A percentile compares a stretch with the other conserved stretches of the same genome.
These are phyloP conservation scores for Ictalurus furcatus DNA, from an alignment of 2,113 vertebrate species.

Conservation along the genomic window DNA sequence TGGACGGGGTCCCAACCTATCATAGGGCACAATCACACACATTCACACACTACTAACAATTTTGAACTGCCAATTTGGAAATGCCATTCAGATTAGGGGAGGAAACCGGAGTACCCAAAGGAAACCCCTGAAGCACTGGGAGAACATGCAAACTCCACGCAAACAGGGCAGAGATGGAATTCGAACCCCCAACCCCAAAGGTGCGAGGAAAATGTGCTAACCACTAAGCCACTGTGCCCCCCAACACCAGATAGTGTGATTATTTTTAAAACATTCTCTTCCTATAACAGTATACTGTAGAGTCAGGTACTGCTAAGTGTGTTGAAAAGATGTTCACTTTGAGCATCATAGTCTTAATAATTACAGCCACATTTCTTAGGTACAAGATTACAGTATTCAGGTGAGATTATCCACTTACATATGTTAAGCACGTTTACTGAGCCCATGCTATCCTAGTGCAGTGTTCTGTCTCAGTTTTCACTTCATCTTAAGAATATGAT, in stretches of 20 bases:
- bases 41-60: no score
- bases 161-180: no score
- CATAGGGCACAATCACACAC: no score
- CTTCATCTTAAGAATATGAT: neutral
- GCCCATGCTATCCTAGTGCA: neutral
- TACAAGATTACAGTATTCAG: neutral
- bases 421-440: neutral
- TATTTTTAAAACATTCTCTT: neutral
- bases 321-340: neutral
- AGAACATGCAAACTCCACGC: no score
- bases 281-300: neutral
- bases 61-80: no score
- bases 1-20: no score
- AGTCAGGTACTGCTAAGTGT: neutral
- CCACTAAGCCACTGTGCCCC: no score
- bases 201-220: no score
- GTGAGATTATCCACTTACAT: neutral
- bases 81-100: no score
- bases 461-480: neutral
- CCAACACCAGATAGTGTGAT: neutral
- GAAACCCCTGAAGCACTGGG: no score
- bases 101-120: no score
- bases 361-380: neutral
- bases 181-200: no score
- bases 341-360: neutral